Evolutionary conservation across 92 coral and sea anemone genomes (phyloP), one percentile per base, ranked within the genome.

Genomic region (Palythoa caribaeorum): DNA sequence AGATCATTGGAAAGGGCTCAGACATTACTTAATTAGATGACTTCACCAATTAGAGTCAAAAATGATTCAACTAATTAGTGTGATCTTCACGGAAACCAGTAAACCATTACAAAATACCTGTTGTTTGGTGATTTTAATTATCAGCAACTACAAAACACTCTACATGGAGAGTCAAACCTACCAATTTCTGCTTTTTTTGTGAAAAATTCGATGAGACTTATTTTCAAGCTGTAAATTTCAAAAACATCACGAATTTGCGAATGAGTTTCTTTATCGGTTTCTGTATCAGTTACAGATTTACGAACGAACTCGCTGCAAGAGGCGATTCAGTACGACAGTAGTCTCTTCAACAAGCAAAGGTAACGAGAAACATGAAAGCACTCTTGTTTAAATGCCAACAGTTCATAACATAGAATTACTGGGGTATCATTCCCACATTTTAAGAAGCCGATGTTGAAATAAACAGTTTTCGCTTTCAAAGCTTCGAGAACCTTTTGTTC

Each of bases 11-110:
- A 77, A 79, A 76, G 66, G 71, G 84, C 85, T 78, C 88, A 93
- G 93, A 92, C 94, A 95, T 95, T 93, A 95, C 98, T 95, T 92
- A 95, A 95, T 91, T 91, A 95, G 50, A 81, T 95, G 98, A 95
- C 98, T 95, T 95, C 94, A 95, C 94, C 89, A 81, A 89, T 86
- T 47, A 86, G 86, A 63, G 85, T 77, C 94, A 80, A 86, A 71
- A 81, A 84, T 91, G 90, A 92, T 87, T 91, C 84, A 92, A 73
- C 92, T 90, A 90, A 91, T 90, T 93, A 93, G 88, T 91, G 84
- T 80, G 62, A 77, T 85, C 90, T 89, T 84, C 91, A 71, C 85
- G 70, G 80, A 94, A 90, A 93, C 93, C 91, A 92, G 89, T 92
- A 92, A 66, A 78, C 38, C 83, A 53, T 44, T 37, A 76, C 89